phyloP scores from a whole-genome alignment of 1,140 invertebrate genomes.

The Drosophila nasuta region DNA sequence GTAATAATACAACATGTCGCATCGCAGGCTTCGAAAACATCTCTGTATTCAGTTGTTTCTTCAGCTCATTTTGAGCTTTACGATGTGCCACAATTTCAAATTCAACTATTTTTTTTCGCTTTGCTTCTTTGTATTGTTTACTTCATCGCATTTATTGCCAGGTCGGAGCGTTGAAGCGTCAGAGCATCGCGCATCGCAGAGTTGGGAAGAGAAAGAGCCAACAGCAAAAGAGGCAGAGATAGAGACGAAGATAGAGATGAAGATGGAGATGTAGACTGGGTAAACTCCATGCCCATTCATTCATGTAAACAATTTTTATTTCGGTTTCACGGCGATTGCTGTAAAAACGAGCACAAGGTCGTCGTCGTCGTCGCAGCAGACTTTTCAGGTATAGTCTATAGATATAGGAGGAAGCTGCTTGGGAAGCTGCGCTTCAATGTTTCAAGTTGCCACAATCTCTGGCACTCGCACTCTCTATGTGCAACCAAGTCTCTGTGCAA shows the following conservation, averaged over 20 bases:
- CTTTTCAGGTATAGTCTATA: neutral
- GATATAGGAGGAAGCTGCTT: slow-evolving; percentile 38
- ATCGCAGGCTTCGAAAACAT: slow-evolving; percentile 22
- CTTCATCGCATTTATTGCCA: slow-evolving; percentile 62
- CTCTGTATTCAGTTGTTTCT: slow-evolving; percentile 17
- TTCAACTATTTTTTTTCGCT: slow-evolving; percentile 42
- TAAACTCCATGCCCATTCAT: slow-evolving; percentile 44
- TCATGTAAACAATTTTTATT: slow-evolving; percentile 69
- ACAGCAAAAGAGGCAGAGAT: neutral
- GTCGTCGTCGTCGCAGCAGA: slow-evolving; percentile 15
- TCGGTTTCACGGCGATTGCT: slow-evolving; percentile 59
- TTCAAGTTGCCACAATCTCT: neutral
- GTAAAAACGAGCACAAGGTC: slow-evolving; percentile 77
- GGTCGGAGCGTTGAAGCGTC: slow-evolving; percentile 20
- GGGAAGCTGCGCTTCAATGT: slow-evolving; percentile 3
- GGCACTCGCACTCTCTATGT: neutral
- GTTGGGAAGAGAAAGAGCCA: neutral
- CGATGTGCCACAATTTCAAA: slow-evolving; percentile 65
- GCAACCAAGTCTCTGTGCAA: slow-evolving; percentile 10
- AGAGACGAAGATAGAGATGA: neutral
- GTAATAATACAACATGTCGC: slow-evolving; percentile 39
- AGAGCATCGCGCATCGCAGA: neutral
- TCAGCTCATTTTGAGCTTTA: slow-evolving; percentile 56
- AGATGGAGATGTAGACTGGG: neutral
- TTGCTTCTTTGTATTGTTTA: slow-evolving; percentile 53